Base-by-base conservation (phyloP, 2,113 vertebrate genomes). In the Oreochromis spilurus region DNA sequence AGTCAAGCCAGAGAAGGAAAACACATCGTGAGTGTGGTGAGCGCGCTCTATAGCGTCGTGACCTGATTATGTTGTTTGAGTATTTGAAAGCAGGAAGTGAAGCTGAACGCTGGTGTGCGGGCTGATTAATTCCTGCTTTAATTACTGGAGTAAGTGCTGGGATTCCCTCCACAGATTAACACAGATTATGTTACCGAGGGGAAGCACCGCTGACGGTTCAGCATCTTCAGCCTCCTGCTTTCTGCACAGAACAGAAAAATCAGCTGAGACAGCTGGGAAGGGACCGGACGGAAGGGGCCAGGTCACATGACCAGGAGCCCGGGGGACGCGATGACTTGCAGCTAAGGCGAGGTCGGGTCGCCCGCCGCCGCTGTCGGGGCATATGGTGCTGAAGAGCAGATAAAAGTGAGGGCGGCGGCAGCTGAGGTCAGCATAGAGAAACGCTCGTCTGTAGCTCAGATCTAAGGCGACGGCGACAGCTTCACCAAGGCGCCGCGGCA, bases 121-220 rank as follows among this genome's bases (percentile, higher is more conserved):
- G 16, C 24, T 31, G 40, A 29, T 75, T 75, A 48, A 29, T 43
- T 79, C 45, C 67, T 54, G 81, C 57, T 83, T 57, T 55, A n/a
- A 80, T 58, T 79, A 80, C 58, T 38, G 40, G 34, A 77, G 57
- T 81, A 24, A 84, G 55, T 43, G 67, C 77, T 31, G 60, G 6
- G 48, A 82, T 78, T 88, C 38, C 79, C 52, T 17, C 14, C 78
- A 36, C 62, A 50, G 79, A 88, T 82, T 82, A 85, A 21, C 79
- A 3, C 12, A 0, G 87, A 77, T 81, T 84, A 72, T 7, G 14
- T 16, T 5, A 77, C 21, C 8, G 21, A 29, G 67, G 21, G 14
- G 67, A 72, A 29, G 21, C 67, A 45, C 10, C 4, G 26, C 43
- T 77, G 45, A 77, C 2, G 2, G 45, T n/a, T 77, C 16, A 7